A percentile compares a stretch with the other conserved stretches of the same genome.
Conservation (phyloP, 2,888 invertebrate species). For the Amblyjoppa proteus region DNA sequence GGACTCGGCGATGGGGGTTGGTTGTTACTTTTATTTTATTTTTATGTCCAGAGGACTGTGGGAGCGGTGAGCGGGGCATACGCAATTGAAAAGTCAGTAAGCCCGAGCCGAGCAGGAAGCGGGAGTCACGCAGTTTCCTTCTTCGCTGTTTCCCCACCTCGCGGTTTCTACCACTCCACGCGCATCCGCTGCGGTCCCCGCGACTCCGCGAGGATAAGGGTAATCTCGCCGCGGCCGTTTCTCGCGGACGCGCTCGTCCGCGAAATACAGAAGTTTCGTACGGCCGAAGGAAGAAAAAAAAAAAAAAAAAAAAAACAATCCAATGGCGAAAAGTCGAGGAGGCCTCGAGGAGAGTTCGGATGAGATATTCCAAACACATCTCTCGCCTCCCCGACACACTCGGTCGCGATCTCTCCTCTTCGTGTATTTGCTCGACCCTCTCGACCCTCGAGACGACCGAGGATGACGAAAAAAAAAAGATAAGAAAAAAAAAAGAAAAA, state of each 20-base stretch:
- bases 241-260: constrained; percentile 19
- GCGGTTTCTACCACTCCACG: constrained; percentile 41
- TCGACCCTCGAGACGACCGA: neutral
- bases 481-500: constrained; percentile 7
- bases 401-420: neutral
- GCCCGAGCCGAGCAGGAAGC: constrained; percentile 43
- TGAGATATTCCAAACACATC: neutral
- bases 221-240: constrained; percentile 50
- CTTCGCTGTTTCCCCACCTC: constrained; percentile 49
- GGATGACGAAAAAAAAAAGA: neutral
- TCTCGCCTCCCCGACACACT: neutral
- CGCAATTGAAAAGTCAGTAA: neutral
- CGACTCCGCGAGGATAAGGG: constrained; percentile 31
- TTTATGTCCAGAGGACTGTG: neutral
- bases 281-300: too few species aligned
- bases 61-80: neutral
- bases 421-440: neutral
- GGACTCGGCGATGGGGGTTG: neutral
- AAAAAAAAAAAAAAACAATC: too few species aligned
- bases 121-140: constrained; percentile 70
- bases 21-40: neutral
- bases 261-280: neutral
- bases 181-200: constrained; percentile 55
- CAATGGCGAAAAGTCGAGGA: neutral
- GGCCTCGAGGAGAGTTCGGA: neutral